Conservation (phyloP, 1,140 invertebrate genomes). For the Pachypsylla venusta region DNA sequence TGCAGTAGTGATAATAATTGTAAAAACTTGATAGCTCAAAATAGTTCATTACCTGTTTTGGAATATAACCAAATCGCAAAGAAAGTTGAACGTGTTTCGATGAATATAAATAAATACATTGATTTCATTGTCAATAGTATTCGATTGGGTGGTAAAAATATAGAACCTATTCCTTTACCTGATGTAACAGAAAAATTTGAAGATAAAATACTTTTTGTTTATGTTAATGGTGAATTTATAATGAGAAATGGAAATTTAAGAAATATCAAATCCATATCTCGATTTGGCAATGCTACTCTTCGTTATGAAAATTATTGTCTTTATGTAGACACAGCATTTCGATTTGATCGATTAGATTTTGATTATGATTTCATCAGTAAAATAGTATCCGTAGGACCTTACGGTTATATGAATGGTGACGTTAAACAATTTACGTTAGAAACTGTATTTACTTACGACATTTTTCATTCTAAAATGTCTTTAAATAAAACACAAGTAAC, state of each 20-base stretch:
- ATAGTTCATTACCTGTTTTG: background rate
- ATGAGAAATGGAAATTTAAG: background rate
- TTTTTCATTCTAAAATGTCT: background rate
- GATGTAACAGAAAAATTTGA: slow-evolving; percentile 3
- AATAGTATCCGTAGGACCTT: background rate
- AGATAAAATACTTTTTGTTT: background rate
- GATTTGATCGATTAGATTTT: background rate
- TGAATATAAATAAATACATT: background rate
- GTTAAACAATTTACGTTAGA: background rate
- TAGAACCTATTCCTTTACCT: background rate
- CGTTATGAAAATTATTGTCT: background rate
- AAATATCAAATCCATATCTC: background rate
- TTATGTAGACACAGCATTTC: background rate
- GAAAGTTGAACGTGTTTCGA: background rate
- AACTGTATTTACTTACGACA: background rate
- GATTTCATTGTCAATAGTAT: background rate
- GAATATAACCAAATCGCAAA: background rate
- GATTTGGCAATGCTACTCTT: background rate
- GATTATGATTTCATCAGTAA: slow-evolving; percentile 4
- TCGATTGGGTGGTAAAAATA: background rate
- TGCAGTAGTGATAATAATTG: background rate
- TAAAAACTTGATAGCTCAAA: background rate
- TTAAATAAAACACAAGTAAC: background rate
- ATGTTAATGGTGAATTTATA: background rate
- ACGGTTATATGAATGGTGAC: background rate